Conservation (phyloP, 35 echinoderm and acorn worm genomes). For the Strongylocentrotus purpuratus region DNA sequence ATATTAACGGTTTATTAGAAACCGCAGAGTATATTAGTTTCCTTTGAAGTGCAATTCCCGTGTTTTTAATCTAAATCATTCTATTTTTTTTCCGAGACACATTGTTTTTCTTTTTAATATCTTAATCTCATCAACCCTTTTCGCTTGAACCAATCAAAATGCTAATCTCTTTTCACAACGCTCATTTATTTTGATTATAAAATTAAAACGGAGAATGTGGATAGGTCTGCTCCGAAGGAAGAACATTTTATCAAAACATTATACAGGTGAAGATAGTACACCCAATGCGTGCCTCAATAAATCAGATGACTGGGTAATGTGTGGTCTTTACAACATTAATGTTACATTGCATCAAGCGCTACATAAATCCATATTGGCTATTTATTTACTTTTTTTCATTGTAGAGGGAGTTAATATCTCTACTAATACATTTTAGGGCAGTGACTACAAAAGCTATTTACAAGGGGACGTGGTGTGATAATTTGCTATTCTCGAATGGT, state of each 20-base stretch:
- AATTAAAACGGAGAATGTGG: too few species aligned
- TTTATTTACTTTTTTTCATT: background rate
- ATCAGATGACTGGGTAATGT: background rate
- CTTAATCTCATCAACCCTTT: background rate
- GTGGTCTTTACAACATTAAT: background rate
- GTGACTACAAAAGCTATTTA: background rate
- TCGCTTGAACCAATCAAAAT: background rate
- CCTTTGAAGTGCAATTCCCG: background rate
- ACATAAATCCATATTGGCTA: background rate
- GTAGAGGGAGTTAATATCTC: background rate
- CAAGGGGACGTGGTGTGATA: background rate
- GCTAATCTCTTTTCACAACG: background rate
- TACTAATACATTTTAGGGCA: background rate
- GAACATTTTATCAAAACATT: background rate
- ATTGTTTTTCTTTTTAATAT: background rate
- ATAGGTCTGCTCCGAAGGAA: background rate
- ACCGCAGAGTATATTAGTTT: background rate
- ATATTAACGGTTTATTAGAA: background rate
- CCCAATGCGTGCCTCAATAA: background rate
- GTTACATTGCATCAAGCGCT: background rate
- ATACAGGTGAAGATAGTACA: background rate
- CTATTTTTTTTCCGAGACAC: background rate
- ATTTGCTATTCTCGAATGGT: background rate
- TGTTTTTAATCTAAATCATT: background rate
- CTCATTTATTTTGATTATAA: too few species aligned